Conservation (phyloP, 2,888 invertebrate species). For the Acleris literana region DNA sequence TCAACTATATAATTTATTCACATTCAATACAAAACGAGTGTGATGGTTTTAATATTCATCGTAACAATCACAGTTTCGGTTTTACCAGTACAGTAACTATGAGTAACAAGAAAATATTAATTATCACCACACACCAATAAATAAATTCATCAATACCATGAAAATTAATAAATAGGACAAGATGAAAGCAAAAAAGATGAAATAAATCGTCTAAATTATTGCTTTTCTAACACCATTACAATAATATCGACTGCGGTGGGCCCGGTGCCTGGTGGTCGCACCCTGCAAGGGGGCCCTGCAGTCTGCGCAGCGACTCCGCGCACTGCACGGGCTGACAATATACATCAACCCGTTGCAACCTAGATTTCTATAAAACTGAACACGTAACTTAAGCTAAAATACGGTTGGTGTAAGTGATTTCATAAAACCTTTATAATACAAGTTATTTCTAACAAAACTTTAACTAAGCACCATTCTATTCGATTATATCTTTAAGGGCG, state of each 20-base stretch:
- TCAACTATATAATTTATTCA: slow-evolving; percentile 83
- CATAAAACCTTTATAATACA: slow-evolving; percentile 63
- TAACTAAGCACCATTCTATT: slow-evolving; percentile 83
- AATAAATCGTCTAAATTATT: slow-evolving; percentile 48
- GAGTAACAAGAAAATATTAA: slow-evolving; percentile 69
- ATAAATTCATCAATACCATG: slow-evolving; percentile 72
- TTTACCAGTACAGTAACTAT: slow-evolving; percentile 51
- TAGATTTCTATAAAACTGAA: slow-evolving; percentile 43
- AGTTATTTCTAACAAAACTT: slow-evolving; percentile 71
- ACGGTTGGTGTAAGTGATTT: slow-evolving; percentile 60
- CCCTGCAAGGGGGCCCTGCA: no score
- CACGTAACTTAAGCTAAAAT: slow-evolving; percentile 62
- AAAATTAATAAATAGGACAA: slow-evolving; percentile 69
- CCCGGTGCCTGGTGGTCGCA: no score
- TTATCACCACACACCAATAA: slow-evolving; percentile 80
- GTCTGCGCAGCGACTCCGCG: not conserved
- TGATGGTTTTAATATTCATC: slow-evolving; percentile 76
- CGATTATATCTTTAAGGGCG: slow-evolving; percentile 72
- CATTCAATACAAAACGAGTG: slow-evolving; percentile 83
- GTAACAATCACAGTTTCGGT: slow-evolving; percentile 61
- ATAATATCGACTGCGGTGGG: slow-evolving; percentile 2
- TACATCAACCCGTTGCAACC: slow-evolving; percentile 15
- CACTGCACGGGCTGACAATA: slow-evolving; percentile 3
- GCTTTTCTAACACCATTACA: slow-evolving; percentile 50
- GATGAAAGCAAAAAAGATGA: slow-evolving; percentile 51